A percentile compares a stretch with the other conserved stretches of the same genome.
Evolutionary conservation across 2,888 invertebrate species (phyloP).

Genomic region (Caradrina clavipalpis): DNA sequence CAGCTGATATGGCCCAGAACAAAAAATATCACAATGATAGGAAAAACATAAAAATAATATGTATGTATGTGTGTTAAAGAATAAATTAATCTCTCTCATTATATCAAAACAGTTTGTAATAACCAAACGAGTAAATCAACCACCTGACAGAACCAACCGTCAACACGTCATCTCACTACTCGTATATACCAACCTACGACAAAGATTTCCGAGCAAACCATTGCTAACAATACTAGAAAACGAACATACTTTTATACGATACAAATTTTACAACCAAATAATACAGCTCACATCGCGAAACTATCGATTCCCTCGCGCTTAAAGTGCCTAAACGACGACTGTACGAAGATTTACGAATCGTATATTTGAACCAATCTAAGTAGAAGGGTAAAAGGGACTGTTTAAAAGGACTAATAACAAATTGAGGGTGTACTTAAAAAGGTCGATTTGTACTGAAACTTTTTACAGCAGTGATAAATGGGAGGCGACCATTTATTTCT

Average conservation of each 20-base stretch:
- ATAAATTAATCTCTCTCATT: too few species aligned
- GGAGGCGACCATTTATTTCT: conserved; percentile 1
- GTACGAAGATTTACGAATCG: conserved; percentile 53
- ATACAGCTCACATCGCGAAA: conserved; percentile 26
- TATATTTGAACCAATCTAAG: conserved; percentile 44
- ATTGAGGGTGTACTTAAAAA: conserved; percentile 56
- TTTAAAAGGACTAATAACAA: conserved; percentile 56
- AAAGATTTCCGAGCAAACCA: neutral
- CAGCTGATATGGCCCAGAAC: too few species aligned
- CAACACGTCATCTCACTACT: too few species aligned
- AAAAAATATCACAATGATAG: too few species aligned
- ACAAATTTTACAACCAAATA: conserved; percentile 30
- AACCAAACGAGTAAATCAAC: neutral
- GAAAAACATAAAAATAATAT: too few species aligned
- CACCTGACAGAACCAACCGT: neutral
- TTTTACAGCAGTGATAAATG: conserved; percentile 44
- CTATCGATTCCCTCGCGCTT: conserved; percentile 34
- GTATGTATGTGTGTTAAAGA: too few species aligned
- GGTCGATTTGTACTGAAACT: conserved; percentile 42
- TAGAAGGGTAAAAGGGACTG: conserved; percentile 52
- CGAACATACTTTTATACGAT: conserved; percentile 5
- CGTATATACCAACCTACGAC: too few species aligned
- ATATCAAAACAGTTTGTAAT: neutral
- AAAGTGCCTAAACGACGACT: conserved; percentile 37
- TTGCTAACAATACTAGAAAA: neutral